Base-by-base conservation (phyloP, 2,113 vertebrate genomes). In the Dromas ardeola region DNA sequence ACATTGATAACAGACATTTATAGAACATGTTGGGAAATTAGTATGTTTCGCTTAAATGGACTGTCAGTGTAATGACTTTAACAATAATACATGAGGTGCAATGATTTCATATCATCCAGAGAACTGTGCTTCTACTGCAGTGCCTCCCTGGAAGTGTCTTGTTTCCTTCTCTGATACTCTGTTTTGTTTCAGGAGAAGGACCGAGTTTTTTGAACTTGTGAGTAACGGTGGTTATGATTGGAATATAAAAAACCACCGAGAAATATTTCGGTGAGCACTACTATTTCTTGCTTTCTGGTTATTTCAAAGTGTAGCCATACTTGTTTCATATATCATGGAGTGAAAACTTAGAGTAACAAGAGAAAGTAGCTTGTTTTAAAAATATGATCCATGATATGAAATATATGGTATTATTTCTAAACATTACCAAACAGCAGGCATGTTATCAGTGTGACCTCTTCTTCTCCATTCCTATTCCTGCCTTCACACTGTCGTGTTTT, bases 131-230 rank as follows among this genome's bases (percentile, higher is more conserved):
- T 96, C 86, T 96, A 32, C 90, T 77, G 90, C 96, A 87, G 27
- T 6, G 36, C 55, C 94, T 88, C 95, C 95, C 83, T 90, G 90
- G 20, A 96, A 97, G 81, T 78, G 62, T 69, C 93, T 94, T 96
- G 63, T 95, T 88, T 88, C 53, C 79, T 88, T 86, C 74, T 87
- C 94, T 97, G 85, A 96, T 95, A 88, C 76, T 95, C 86, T 97
- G 72, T 78, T 98, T 97, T 95, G 52, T 97, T 98, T 86, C 97
- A 99, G 99, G 97, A 99, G 99, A 94, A 99, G 99, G 96, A 99
- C 98, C 11, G 98, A 98, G 29, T 99, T 99, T 98, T 99, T 99
- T 98, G 99, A 99, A 96, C 98, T 99, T 97, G 99, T 99, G 98
- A 98, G 97, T 95, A 99, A 99, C 96, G 99, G 98, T 85, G 98